Conservation (phyloP, 2,888 invertebrate genomes). For the Congeria kusceri region DNA sequence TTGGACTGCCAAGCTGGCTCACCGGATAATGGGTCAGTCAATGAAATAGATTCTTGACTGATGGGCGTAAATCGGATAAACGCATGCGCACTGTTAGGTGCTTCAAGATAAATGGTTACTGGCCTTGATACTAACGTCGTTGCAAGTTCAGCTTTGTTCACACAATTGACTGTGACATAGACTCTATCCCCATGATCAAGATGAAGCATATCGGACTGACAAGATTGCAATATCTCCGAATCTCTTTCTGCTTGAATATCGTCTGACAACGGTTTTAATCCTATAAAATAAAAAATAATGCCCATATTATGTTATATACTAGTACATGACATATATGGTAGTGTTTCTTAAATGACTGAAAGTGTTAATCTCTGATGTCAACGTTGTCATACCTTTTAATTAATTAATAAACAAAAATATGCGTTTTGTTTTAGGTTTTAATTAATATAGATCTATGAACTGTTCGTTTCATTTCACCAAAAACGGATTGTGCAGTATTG, state of each 20-base stretch:
- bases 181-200: slow-evolving; percentile 21
- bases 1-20: slow-evolving; percentile 6
- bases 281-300: slow-evolving; percentile 24
- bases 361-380: too few relatives aligned
- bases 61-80: slow-evolving; percentile 6
- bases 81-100: slow-evolving; percentile 12
- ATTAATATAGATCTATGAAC: too few relatives aligned
- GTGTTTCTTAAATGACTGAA: too few relatives aligned
- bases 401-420: too few relatives aligned
- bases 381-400: too few relatives aligned
- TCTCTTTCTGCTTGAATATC: slow-evolving; percentile 8
- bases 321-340: too few relatives aligned
- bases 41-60: too few relatives aligned
- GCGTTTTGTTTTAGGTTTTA: too few relatives aligned
- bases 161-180: slow-evolving; percentile 29
- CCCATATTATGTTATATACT: too few relatives aligned
- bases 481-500: too few relatives aligned
- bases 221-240: neutral
- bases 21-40: neutral
- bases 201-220: neutral
- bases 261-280: neutral
- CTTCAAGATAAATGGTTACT: slow-evolving; percentile 4
- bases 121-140: neutral
- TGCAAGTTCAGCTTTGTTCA: slow-evolving; percentile 29
- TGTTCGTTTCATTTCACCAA: too few relatives aligned